Evolutionary conservation across 1,140 invertebrate species (phyloP).

Genomic region (Drosophila rufa): DNA sequence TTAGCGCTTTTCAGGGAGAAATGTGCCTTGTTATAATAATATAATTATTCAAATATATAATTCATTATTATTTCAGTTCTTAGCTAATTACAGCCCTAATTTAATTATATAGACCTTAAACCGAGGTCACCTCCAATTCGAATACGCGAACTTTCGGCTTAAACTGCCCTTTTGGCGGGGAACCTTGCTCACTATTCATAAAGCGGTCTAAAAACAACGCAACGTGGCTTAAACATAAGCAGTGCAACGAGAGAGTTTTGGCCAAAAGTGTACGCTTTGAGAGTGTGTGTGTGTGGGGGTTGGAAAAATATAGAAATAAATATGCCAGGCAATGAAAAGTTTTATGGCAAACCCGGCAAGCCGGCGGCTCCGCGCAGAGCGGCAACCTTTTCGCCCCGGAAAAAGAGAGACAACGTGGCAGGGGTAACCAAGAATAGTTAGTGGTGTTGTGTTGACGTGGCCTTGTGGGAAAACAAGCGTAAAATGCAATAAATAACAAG

Average conservation of each 20-base stretch:
- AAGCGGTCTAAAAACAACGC: slow-evolving; percentile 6
- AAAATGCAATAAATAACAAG: slow-evolving; percentile 76
- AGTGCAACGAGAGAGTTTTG: slow-evolving; percentile 1
- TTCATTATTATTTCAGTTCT: neutral
- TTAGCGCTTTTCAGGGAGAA: too few species aligned
- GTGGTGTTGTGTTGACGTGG: slow-evolving; percentile 55
- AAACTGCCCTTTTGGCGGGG: neutral
- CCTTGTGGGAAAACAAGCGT: slow-evolving; percentile 62
- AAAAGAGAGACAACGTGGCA: slow-evolving; percentile 11
- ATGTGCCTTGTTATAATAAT: too few species aligned
- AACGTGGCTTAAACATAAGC: slow-evolving; percentile 10
- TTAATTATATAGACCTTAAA: neutral
- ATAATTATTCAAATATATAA: neutral
- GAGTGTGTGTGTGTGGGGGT: slow-evolving; percentile 7
- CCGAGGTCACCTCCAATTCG: too few species aligned
- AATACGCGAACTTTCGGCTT: neutral
- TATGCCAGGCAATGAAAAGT: slow-evolving; percentile 47
- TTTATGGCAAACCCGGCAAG: slow-evolving; percentile 34
- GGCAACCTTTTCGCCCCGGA: slow-evolving; percentile 29
- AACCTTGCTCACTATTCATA: slow-evolving; percentile 4
- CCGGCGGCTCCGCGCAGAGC: slow-evolving; percentile 12
- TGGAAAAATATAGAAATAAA: slow-evolving; percentile 65
- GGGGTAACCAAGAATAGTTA: slow-evolving; percentile 15
- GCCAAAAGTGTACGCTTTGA: neutral
- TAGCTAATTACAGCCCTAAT: neutral